Percentiles rank a stretch among this genome's conserved stretches.
phyloP scores from a whole-genome alignment of 1,140 invertebrate species.

The Scylla paramamosain region DNA sequence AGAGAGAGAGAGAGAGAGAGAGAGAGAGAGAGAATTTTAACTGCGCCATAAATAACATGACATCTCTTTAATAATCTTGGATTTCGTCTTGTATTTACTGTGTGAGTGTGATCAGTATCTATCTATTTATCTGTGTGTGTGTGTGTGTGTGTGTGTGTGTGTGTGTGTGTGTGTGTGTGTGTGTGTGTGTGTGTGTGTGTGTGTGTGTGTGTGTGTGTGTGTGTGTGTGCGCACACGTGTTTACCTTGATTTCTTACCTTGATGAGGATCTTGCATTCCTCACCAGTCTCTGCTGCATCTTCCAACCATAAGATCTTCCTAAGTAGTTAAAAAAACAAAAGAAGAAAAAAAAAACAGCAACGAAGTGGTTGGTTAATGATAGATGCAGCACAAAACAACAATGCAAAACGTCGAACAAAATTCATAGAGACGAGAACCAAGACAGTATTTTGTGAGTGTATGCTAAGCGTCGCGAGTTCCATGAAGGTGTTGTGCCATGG shows the following conservation, averaged over 20 bases:
- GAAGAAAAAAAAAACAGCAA: too few species aligned
- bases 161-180: neutral
- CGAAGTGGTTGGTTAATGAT: too few species aligned
- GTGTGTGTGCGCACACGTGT: neutral
- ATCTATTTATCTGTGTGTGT: neutral
- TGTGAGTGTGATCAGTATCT: neutral
- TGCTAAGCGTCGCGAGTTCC: too few species aligned
- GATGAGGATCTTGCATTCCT: neutral
- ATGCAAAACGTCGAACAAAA: too few species aligned
- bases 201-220: constrained; percentile 30
- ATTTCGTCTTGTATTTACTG: neutral
- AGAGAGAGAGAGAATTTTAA: neutral
- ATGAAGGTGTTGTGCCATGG: too few species aligned
- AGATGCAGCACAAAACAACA: too few species aligned
- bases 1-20: constrained; percentile 3
- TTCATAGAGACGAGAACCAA: too few species aligned
- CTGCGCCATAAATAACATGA: neutral
- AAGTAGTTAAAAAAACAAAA: too few species aligned
- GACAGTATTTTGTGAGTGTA: too few species aligned
- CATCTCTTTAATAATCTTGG: too few species aligned
- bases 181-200: neutral
- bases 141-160: neutral
- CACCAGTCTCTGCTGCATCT: neutral
- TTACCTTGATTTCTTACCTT: neutral
- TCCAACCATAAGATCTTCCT: neutral